Base-by-base conservation (phyloP, 2,888 invertebrate species). In the Xylota sylvarum region DNA sequence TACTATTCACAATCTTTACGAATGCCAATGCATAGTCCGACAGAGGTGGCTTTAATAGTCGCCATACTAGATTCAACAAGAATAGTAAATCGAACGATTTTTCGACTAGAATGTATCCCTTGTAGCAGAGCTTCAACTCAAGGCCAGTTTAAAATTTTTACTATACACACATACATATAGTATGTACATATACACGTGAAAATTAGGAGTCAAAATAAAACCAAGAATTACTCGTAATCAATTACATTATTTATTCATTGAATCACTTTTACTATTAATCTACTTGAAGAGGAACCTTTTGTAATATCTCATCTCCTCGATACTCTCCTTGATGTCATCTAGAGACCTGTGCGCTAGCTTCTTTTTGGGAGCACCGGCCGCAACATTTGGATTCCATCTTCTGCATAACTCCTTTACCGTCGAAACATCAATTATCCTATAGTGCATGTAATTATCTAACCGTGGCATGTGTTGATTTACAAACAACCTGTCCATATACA, bases 361-460 rank as follows among this genome's bases (percentile, higher is more conserved):
- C 90, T 97, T 97, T 58, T 91, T 90, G 0, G 96, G 96, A 65
- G 93, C 92, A n/a, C 89, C 90, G 12, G 93, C 92, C 89, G 92
- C 94, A 9, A 95, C 91, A 17, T 94, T 93, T 2, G 94, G 94
- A 92, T 95, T 95, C 98, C 98, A 99, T 14, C 96, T 92, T 88
- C 94, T 94, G 10, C 94, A 95, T 69, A 99, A 91, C 92, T 98
- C 98, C 91, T 98, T 98, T 17, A 99, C 93, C 0, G 97, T 95
- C 40, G 97, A 97, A 2, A 98, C 98, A 93, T 99, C 99, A 87
- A 99, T 95, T 55, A 97, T 96, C 89, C 99, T 94, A 92, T 99
- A 98, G 91, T 99, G 98, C 88, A 99, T 93, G 91, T 97, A 97
- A 0, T 94, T 91, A 90, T 96, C 91, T 5, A 99, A 92, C 52